phyloP scores from a whole-genome alignment of 2,888 invertebrate genomes.

The Drosophila helvetica region DNA sequence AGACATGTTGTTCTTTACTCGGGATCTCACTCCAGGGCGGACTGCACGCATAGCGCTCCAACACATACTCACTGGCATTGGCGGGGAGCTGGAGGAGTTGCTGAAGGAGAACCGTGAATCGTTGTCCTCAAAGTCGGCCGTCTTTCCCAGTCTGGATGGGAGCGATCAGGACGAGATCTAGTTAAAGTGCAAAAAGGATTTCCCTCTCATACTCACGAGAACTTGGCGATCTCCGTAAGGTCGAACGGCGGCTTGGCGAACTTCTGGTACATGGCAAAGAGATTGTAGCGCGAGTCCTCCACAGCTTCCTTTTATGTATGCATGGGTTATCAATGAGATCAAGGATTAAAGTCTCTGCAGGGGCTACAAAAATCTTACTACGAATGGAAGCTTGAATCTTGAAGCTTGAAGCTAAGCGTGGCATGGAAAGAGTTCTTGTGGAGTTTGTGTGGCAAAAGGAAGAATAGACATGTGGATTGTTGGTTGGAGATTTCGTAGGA shows the following conservation, averaged over 20 bases:
- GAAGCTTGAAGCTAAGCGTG: conserved; percentile 32
- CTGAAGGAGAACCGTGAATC: conserved; percentile 92
- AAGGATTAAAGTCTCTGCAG: conserved; percentile 45
- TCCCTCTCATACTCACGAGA: conserved; percentile 77
- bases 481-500: conserved; percentile 45
- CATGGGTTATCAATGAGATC: conserved; percentile 41
- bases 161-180: not conserved
- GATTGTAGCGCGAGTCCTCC: conserved; percentile 83
- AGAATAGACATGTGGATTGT: conserved; percentile 62
- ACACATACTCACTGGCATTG: conserved; percentile 85
- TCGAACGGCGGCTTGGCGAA: conserved; percentile 83
- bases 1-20: conserved; percentile 12
- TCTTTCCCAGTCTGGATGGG: conserved; percentile 71
- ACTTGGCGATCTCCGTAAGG: conserved; percentile 82
- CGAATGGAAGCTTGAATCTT: not conserved
- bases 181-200: not conserved
- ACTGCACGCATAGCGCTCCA: conserved; percentile 46
- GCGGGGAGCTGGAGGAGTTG: conserved; percentile 89
- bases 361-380: conserved; percentile 5
- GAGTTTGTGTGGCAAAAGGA: conserved; percentile 33
- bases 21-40: not conserved
- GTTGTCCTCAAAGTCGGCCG: conserved; percentile 83
- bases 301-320: conserved; percentile 76
- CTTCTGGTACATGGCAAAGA: conserved; percentile 84
- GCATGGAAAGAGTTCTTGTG: conserved; percentile 12